A percentile compares a stretch with the other conserved stretches of the same genome.
These are phyloP conservation scores for Anhinga anhinga DNA, from an alignment of 2,113 vertebrate species.

Conservation along the genomic window DNA sequence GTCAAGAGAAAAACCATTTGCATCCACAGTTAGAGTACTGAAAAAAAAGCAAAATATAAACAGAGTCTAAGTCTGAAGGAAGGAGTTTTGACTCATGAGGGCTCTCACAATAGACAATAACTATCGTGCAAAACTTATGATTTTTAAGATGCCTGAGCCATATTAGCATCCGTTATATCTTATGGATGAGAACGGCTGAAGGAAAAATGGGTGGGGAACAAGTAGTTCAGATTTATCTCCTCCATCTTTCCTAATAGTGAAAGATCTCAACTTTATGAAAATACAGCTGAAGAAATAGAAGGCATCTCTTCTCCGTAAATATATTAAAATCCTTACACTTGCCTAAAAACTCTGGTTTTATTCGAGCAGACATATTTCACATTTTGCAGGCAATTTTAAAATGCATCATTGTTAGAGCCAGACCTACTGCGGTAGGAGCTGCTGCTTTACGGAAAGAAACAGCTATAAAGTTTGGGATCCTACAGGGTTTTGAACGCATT, in stretches of 20 bases:
- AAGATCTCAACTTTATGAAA: slow-evolving; percentile 62
- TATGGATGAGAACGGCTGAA: slow-evolving; percentile 13
- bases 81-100: slow-evolving; percentile 41
- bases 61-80: slow-evolving; percentile 6
- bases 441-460: slow-evolving; percentile 30
- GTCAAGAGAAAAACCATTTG: slow-evolving; percentile 63
- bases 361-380: slow-evolving; percentile 41
- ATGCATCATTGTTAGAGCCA: slow-evolving; percentile 34
- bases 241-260: slow-evolving; percentile 56
- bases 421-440: slow-evolving; percentile 31
- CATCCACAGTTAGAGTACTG: slow-evolving; percentile 49
- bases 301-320: slow-evolving; percentile 32
- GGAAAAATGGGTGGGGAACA: slow-evolving; percentile 53
- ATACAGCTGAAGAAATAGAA: slow-evolving; percentile 31
- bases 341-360: slow-evolving; percentile 26
- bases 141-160: background rate
- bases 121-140: background rate
- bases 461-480: slow-evolving; percentile 66
- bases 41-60: slow-evolving; percentile 40
- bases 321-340: slow-evolving; percentile 30
- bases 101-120: slow-evolving; percentile 11
- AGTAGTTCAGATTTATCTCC: slow-evolving; percentile 53
- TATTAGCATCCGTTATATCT: slow-evolving; percentile 33
- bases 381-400: slow-evolving; percentile 12
- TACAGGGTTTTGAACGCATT: slow-evolving; percentile 33